These are phyloP conservation scores for Lasioglossum zephyrum DNA, from an alignment of 2,888 invertebrate genomes.

Conservation along the genomic window DNA sequence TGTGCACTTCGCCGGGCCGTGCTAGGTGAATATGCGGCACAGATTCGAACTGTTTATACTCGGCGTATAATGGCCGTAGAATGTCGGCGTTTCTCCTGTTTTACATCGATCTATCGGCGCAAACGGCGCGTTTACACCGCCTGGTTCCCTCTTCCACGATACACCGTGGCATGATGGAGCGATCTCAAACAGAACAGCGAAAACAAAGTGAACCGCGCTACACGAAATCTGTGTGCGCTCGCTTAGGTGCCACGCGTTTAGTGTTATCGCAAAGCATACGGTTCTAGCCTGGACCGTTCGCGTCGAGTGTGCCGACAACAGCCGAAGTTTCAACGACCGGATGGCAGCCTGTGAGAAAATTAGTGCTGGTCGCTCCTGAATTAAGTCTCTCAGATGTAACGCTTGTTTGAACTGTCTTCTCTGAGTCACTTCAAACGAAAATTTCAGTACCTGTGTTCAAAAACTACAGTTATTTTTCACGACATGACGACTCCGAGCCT, in stretches of 20 bases:
- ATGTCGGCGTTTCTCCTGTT: slow-evolving; percentile 26
- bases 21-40: background rate
- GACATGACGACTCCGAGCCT: too few relatives aligned
- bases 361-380: background rate
- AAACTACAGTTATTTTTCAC: too few relatives aligned
- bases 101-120: slow-evolving; percentile 7
- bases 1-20: background rate
- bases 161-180: slow-evolving; percentile 70
- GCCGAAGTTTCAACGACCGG: background rate
- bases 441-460: background rate
- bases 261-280: slow-evolving; percentile 61
- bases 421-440: background rate
- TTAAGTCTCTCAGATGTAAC: background rate
- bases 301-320: slow-evolving; percentile 36
- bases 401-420: background rate
- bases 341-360: background rate
- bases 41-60: slow-evolving; percentile 18
- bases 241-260: slow-evolving; percentile 57
- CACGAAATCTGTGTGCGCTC: slow-evolving; percentile 48
- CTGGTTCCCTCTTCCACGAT: slow-evolving; percentile 46
- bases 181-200: slow-evolving; percentile 67
- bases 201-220: slow-evolving; percentile 62
- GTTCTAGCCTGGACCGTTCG: slow-evolving; percentile 14
- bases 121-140: slow-evolving; percentile 16
- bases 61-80: slow-evolving; percentile 30